Conservation (phyloP, 2,797 vertebrate species). For the Anolis apletophallus region DNA sequence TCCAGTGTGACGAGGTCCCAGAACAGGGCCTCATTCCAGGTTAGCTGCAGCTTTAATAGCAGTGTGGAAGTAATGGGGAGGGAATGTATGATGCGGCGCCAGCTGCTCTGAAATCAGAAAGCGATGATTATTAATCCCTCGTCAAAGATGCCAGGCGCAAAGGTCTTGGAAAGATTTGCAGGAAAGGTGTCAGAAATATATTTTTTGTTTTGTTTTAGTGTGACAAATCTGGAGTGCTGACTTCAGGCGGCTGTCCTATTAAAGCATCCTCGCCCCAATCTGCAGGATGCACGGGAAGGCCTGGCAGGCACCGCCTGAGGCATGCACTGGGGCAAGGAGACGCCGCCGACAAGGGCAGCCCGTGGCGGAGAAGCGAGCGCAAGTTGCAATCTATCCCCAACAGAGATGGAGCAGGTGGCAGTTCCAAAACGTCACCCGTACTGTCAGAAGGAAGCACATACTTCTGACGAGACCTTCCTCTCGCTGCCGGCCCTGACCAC, state of each 20-base stretch:
- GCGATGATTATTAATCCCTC: neutral
- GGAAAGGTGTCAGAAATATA: neutral
- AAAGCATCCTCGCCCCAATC: constrained; percentile 1
- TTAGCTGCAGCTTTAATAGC: neutral
- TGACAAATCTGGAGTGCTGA: neutral
- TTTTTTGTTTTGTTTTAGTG: neutral
- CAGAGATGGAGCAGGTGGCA: neutral
- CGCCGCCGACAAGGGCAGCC: constrained; percentile 49
- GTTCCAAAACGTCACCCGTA: neutral
- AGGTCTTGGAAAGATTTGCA: neutral
- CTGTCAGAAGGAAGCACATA: too few relatives aligned
- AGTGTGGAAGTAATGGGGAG: neutral
- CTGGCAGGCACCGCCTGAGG: constrained; percentile 37
- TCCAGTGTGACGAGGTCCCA: too few relatives aligned
- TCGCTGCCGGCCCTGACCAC: neutral
- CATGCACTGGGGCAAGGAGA: constrained; percentile 32
- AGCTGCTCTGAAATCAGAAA: neutral
- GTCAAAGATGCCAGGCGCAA: neutral
- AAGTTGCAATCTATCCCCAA: constrained; percentile 46
- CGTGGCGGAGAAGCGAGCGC: neutral
- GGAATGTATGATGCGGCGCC: neutral
- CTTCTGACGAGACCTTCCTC: neutral
- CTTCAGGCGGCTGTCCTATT: neutral
- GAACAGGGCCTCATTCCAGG: neutral
- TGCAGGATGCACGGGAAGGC: constrained; percentile 32